Base-by-base conservation (phyloP, 2,888 invertebrate species). In the Pseudoips prasinana region DNA sequence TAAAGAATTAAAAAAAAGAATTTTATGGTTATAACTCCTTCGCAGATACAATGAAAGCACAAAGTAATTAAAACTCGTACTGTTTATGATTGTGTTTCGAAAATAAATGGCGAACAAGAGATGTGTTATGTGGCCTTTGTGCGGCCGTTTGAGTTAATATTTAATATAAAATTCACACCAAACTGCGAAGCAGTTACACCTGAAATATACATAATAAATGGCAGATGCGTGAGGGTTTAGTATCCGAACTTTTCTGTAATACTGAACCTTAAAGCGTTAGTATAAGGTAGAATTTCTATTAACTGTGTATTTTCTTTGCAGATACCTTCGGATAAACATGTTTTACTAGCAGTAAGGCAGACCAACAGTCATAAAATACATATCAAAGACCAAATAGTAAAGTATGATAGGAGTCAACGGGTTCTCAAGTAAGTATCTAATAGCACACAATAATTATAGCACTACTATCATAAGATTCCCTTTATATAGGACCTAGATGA, bases 361-460 rank as follows among this genome's bases (percentile, higher is more conserved):
- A 92, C 93, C 29, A 93, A 94, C 82, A 93, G 93, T 75, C 93
- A 94, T 75, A 93, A 94, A 83, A 92, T 93, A 80, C 93, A 93
- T 90, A 92, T 93, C 89, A 94, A 94, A 86, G 94, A 94, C 75
- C 93, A 92, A 81, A 91, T 92, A 65, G 92, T 93, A 54, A 94
- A 94, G 67, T 94, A 94, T 71, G 94, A 94, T 68, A 91, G 93
- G 56, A 93, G 92, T 72, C 94, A 94, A 70, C 90, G 94, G 42
- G 92, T 93, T 53, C 89, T 94, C 48, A 93, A 93, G 94, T 94
- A 71, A 90, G 90, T 85, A 58, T 3, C 29, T 10, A 29, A 26
- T 26, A 45, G n/a, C n/a, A n/a, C n/a, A n/a, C n/a, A n/a, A n/a
- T n/a, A n/a, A n/a, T n/a, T n/a, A n/a, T n/a, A n/a, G n/a, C n/a